Evolutionary conservation across 2,113 vertebrate species (phyloP).

Genomic region (Pachycephala philippinensis): DNA sequence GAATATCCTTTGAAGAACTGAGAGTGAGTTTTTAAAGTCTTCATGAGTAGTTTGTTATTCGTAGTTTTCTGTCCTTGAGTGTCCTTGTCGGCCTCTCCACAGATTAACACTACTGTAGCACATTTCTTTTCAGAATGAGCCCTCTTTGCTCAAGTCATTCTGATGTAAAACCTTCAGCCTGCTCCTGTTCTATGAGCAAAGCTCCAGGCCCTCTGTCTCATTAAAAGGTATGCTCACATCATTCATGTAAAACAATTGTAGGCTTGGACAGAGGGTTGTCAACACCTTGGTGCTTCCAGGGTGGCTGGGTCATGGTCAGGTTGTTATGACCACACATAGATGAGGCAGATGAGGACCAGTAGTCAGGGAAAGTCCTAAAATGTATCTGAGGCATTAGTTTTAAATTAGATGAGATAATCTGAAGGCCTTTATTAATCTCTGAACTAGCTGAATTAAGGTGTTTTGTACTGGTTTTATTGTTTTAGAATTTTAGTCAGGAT

Average conservation of each 20-base stretch:
- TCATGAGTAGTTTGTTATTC: background rate
- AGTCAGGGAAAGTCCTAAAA: background rate
- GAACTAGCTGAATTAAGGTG: background rate
- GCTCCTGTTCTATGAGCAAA: background rate
- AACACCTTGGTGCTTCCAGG: background rate
- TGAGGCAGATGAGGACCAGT: background rate
- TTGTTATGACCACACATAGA: background rate
- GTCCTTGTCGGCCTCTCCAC: background rate
- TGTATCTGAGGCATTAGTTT: background rate
- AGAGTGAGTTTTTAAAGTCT: background rate
- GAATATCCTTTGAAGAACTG: background rate
- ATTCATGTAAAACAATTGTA: background rate
- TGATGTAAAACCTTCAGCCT: background rate
- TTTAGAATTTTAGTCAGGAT: background rate
- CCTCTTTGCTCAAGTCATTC: background rate
- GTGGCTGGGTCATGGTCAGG: background rate
- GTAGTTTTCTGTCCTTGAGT: background rate
- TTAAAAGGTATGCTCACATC: accelerated
- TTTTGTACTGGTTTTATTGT: background rate
- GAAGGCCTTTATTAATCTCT: background rate
- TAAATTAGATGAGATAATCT: background rate
- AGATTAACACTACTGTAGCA: background rate
- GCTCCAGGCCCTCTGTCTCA: background rate
- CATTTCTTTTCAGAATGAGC: background rate
- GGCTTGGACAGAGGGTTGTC: background rate